Percentiles rank a stretch among this genome's conserved stretches.
phyloP scores from a whole-genome alignment of 2,113 vertebrate genomes.

The Platanista minor region DNA sequence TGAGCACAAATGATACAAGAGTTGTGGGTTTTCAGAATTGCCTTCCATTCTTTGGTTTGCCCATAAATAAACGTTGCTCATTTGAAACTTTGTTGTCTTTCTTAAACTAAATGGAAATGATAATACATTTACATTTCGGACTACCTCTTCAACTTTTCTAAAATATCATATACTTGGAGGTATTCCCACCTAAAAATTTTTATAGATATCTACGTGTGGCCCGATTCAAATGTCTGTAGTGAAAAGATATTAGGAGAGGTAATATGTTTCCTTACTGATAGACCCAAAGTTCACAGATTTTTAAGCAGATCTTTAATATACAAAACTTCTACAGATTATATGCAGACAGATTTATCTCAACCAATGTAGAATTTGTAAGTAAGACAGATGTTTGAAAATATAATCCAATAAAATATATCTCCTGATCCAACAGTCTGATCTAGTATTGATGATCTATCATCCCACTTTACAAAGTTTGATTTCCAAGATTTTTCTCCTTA shows the following conservation, averaged over 20 bases:
- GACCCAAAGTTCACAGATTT: background rate
- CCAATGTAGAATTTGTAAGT: background rate
- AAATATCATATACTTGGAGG: background rate
- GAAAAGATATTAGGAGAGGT: background rate
- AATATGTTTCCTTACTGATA: background rate
- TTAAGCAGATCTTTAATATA: background rate
- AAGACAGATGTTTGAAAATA: background rate
- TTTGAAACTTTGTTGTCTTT: background rate
- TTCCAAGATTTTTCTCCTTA: background rate
- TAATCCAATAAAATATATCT: background rate
- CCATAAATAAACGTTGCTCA: slow-evolving; percentile 37
- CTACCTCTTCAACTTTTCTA: background rate
- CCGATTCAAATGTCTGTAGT: background rate
- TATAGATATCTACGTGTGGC: background rate
- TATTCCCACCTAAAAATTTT: background rate
- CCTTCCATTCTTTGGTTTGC: background rate
- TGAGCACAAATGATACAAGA: slow-evolving; percentile 21
- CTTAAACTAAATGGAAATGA: slow-evolving; percentile 25
- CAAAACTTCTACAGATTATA: background rate
- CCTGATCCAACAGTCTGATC: background rate
- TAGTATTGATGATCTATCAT: background rate
- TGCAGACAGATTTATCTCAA: background rate
- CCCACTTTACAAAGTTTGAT: background rate
- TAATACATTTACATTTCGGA: slow-evolving; percentile 7
- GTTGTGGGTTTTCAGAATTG: slow-evolving; percentile 39